Evolutionary conservation across 2,797 vertebrate species (phyloP).

Genomic region (Phalanger gymnotis): DNA sequence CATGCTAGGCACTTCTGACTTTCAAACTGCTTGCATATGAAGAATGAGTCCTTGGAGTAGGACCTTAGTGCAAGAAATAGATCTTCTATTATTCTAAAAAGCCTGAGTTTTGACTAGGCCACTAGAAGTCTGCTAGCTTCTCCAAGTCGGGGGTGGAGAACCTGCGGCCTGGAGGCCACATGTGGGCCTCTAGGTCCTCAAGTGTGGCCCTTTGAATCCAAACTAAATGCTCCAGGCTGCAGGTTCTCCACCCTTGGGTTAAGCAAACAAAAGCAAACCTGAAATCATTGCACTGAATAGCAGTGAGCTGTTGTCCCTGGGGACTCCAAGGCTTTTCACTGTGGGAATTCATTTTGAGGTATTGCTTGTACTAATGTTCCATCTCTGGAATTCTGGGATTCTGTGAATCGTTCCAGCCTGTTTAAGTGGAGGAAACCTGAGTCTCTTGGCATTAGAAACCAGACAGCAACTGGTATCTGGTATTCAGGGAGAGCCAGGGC

Average conservation of each 20-base stretch:
- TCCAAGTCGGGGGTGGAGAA: neutral
- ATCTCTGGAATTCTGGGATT: neutral
- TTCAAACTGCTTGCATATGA: neutral
- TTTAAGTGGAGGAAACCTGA: neutral
- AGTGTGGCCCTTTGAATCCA: too few species aligned
- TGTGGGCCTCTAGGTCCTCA: too few species aligned
- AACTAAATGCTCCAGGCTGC: too few species aligned
- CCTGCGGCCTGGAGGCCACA: too few species aligned
- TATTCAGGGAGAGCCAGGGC: neutral
- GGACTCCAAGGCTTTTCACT: neutral
- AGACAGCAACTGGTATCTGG: neutral
- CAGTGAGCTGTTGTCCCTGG: neutral
- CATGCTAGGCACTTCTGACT: neutral
- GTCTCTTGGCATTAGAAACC: neutral
- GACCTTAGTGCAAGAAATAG: neutral
- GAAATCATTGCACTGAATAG: neutral
- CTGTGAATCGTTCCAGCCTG: neutral
- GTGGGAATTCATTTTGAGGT: neutral
- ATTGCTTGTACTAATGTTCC: neutral
- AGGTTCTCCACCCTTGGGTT: too few species aligned
- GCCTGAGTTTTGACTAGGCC: neutral
- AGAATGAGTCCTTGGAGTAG: neutral
- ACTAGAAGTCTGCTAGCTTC: neutral
- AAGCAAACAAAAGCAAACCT: neutral
- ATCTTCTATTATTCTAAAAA: neutral